phyloP scores from a whole-genome alignment of 2,888 invertebrate genomes.

The Adelphocoris suturalis region DNA sequence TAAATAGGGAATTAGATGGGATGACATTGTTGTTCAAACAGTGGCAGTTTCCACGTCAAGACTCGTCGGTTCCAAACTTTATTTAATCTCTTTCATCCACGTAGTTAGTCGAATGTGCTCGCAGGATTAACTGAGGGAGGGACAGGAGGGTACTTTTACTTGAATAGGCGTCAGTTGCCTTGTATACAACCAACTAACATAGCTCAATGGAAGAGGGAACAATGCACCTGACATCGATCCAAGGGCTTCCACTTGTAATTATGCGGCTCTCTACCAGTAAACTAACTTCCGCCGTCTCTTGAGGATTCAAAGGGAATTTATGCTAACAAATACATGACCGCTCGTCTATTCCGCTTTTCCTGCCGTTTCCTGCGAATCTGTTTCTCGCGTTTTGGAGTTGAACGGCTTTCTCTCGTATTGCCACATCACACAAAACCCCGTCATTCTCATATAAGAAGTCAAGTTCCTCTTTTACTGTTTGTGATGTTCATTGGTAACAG shows the following conservation, averaged over 20 bases:
- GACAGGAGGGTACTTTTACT: neutral
- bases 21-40: too few species aligned
- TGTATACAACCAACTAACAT: conserved; percentile 12
- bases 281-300: conserved; percentile 50
- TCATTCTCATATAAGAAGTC: too few species aligned
- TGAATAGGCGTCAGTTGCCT: conserved; percentile 42
- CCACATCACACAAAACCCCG: too few species aligned
- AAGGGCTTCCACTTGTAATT: conserved; percentile 28
- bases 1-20: too few species aligned
- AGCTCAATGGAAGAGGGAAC: conserved; percentile 28
- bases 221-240: conserved; percentile 54
- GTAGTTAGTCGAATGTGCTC: conserved; percentile 6
- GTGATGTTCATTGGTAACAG: too few species aligned
- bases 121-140: neutral
- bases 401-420: neutral
- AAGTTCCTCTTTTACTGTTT: too few species aligned
- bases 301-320: conserved; percentile 36
- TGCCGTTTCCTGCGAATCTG: neutral
- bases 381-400: neutral
- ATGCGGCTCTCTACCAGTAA: conserved; percentile 36
- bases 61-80: neutral
- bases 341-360: neutral
- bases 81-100: neutral
- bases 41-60: neutral
- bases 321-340: conserved; percentile 36